A percentile compares a stretch with the other conserved stretches of the same genome.
Evolutionary conservation across 2,797 vertebrate genomes (phyloP).

Genomic region (Schizothorax lantsangensis): DNA sequence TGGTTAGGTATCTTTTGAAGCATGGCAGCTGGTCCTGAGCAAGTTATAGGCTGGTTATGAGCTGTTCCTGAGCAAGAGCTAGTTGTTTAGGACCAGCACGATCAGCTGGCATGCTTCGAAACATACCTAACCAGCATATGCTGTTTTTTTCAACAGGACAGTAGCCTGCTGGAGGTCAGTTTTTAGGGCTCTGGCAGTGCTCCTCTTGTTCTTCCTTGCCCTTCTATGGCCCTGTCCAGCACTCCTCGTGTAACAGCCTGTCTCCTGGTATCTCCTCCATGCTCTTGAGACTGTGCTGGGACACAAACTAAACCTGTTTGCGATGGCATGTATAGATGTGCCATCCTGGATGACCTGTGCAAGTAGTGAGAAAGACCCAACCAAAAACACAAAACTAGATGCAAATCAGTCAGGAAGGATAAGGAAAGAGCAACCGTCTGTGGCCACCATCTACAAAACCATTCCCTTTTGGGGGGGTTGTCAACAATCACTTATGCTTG

Average conservation of each 20-base stretch:
- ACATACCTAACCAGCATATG: background rate
- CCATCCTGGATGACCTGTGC: background rate
- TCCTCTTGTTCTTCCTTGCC: too few relatives aligned
- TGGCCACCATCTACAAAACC: background rate
- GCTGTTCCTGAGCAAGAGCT: too few relatives aligned
- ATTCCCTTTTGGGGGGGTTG: background rate
- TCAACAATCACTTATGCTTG: background rate
- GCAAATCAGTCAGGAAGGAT: background rate
- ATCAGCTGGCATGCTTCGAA: background rate
- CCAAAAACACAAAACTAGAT: background rate
- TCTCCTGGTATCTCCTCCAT: background rate
- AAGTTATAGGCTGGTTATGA: too few relatives aligned
- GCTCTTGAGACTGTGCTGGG: background rate
- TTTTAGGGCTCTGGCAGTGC: too few relatives aligned
- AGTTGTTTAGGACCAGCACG: background rate
- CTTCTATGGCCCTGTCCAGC: too few relatives aligned
- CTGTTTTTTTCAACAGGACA: too few relatives aligned
- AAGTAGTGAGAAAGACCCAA: background rate
- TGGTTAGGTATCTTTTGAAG: too few relatives aligned
- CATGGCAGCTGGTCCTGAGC: too few relatives aligned
- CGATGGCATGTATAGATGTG: background rate
- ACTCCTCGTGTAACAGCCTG: too few relatives aligned
- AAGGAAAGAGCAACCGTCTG: background rate
- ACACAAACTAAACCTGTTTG: background rate
- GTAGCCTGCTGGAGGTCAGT: background rate